A percentile compares a stretch with the other conserved stretches of the same genome.
Conservation (phyloP, 1,140 invertebrate genomes). For the Lepidotrigona ventralis region DNA sequence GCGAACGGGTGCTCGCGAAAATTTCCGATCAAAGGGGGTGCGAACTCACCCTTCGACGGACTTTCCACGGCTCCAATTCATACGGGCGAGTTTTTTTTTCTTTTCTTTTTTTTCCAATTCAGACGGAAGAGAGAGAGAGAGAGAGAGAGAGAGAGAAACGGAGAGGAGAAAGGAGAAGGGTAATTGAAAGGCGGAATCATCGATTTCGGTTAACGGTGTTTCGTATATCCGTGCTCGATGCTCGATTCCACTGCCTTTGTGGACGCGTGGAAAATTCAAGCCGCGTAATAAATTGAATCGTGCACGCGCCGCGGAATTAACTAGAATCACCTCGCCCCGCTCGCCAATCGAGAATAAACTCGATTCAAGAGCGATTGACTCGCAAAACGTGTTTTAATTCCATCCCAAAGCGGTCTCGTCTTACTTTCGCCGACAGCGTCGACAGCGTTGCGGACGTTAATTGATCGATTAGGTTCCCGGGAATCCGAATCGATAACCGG, state of each 20-base stretch:
- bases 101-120: background rate
- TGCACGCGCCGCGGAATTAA: background rate
- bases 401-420: background rate
- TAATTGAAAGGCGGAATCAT: slow-evolving; percentile 36
- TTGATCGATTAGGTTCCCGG: background rate
- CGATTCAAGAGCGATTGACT: background rate
- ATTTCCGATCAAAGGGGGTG: background rate
- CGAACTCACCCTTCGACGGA: background rate
- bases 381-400: background rate
- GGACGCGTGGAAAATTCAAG: background rate
- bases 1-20: background rate
- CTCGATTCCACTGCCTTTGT: background rate
- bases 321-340: background rate
- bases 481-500: background rate
- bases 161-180: background rate
- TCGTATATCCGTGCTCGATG: background rate
- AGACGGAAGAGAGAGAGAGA: no score
- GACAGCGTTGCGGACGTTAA: background rate
- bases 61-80: background rate
- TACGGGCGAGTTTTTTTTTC: background rate
- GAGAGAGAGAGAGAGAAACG: no score
- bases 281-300: slow-evolving; percentile 1
- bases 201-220: slow-evolving; percentile 15
- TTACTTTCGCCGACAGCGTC: background rate
- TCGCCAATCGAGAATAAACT: background rate